Evolutionary conservation across 2,797 vertebrate genomes (phyloP).

Genomic region (Crocidura indochinensis): DNA sequence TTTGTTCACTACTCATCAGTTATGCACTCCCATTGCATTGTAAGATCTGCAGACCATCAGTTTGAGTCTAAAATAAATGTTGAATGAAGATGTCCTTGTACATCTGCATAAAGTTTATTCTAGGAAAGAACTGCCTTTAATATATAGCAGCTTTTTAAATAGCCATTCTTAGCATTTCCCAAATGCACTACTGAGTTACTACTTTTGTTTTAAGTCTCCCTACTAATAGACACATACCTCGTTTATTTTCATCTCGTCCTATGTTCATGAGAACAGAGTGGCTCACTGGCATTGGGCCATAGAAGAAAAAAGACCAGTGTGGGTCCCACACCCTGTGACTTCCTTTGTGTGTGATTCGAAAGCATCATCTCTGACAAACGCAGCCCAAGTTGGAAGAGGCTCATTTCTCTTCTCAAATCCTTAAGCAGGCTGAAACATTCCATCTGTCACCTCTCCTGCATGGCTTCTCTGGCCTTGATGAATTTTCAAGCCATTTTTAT

Average conservation of each 20-base stretch:
- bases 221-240: background rate
- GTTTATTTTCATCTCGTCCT: constrained; percentile 63
- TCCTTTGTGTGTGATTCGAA: constrained; percentile 50
- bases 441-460: constrained; percentile 72
- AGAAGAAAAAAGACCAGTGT: background rate
- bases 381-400: constrained; percentile 62
- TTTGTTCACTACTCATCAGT: background rate
- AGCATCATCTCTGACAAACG: constrained; percentile 49
- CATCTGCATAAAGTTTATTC: constrained; percentile 60
- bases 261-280: background rate
- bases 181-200: background rate
- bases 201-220: background rate
- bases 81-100: constrained; percentile 23
- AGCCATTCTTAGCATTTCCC: constrained; percentile 46
- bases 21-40: background rate
- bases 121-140: constrained; percentile 52
- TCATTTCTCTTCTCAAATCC: constrained; percentile 68
- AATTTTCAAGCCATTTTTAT: constrained; percentile 84
- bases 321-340: constrained; percentile 30
- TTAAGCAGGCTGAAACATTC: constrained; percentile 76
- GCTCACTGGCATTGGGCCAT: background rate
- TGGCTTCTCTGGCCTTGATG: constrained; percentile 79
- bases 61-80: constrained; percentile 38
- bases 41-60: background rate
- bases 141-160: constrained; percentile 45